Evolutionary conservation across 1,140 invertebrate species (phyloP).

Genomic region (Aphelinus atriplicis): DNA sequence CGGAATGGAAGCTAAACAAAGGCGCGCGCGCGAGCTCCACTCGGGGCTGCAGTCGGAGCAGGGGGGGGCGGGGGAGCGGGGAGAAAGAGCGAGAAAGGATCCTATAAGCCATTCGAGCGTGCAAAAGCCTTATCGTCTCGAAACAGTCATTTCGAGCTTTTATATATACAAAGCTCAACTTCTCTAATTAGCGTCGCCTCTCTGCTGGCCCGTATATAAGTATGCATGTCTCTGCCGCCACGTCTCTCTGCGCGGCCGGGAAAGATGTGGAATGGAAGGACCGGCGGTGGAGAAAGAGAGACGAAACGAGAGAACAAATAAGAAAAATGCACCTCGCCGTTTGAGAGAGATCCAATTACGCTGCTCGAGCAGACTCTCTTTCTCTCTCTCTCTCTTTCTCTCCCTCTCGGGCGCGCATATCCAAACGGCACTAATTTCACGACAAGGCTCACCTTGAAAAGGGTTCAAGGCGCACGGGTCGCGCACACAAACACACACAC

Average conservation of each 20-base stretch:
- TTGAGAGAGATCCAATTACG: constrained; percentile 49
- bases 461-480: constrained; percentile 46
- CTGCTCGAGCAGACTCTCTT: background rate
- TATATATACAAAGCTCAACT: constrained; percentile 41
- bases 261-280: constrained; percentile 23
- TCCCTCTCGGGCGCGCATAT: constrained; percentile 6
- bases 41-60: too few relatives aligned
- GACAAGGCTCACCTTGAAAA: constrained; percentile 35
- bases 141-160: constrained; percentile 45
- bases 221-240: constrained; percentile 2
- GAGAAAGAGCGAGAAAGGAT: constrained; percentile 9
- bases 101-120: too few relatives aligned
- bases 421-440: constrained; percentile 32
- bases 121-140: constrained; percentile 41
- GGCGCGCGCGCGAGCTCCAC: background rate
- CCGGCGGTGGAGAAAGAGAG: constrained; percentile 37
- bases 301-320: constrained; percentile 1
- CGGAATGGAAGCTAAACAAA: constrained; percentile 24
- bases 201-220: constrained; percentile 15
- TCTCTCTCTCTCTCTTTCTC: background rate
- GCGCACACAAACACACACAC: background rate
- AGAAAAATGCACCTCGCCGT: constrained; percentile 26
- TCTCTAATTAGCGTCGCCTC: constrained; percentile 47
- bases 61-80: background rate
- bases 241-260: background rate